Base-by-base conservation (phyloP, 2,888 invertebrate genomes). In the Melieria crassipennis region DNA sequence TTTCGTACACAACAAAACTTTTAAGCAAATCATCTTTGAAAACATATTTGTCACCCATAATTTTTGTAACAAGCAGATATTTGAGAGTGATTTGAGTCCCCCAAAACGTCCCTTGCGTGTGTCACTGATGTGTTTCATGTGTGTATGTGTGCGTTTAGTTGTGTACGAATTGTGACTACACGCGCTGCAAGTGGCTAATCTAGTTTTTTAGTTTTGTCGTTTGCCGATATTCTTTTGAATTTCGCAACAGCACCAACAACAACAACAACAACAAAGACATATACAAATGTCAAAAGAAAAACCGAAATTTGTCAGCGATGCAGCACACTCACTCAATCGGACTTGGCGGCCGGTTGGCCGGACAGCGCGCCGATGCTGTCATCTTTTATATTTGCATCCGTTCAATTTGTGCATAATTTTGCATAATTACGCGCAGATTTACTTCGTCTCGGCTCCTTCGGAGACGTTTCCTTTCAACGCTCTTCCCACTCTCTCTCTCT, bases 361-460 rank as follows among this genome's bases (percentile, higher is more conserved):
- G 30, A 30, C 10, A 42, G 42, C 11, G 13, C 30, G 30, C 30
- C 30, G 30, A 58, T 67, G 66, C 58, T 48, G 66, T 67, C 66
- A 67, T 50, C 57, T 65, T 57, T 65, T 57, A 48, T 64, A 13
- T 50, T 30, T 67, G 46, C 7, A 42, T 55, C 11, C 13, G 7
- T 5, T 16, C 5, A 30, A 48, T 58, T 50, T 67, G n/a, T 68
- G 45, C 61, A 68, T 61, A 68, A 61, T 68, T 68, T 52, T 45
- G 68, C 68, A 61, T 61, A 60, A 61, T 52, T 68, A 48, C 43
- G 30, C 13, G 60, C 48, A 48, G 58, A 42, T 67, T 57, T 58
- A 30, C 30, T 30, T 30, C 30, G 30, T 30, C 30, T 30, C 30
- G 30, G 30, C 30, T 30, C 30, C 30, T 30, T 30, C 30, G 30